A percentile compares a stretch with the other conserved stretches of the same genome.
phyloP scores from a whole-genome alignment of 2,113 vertebrate species.

The Hemibates koningsi region DNA sequence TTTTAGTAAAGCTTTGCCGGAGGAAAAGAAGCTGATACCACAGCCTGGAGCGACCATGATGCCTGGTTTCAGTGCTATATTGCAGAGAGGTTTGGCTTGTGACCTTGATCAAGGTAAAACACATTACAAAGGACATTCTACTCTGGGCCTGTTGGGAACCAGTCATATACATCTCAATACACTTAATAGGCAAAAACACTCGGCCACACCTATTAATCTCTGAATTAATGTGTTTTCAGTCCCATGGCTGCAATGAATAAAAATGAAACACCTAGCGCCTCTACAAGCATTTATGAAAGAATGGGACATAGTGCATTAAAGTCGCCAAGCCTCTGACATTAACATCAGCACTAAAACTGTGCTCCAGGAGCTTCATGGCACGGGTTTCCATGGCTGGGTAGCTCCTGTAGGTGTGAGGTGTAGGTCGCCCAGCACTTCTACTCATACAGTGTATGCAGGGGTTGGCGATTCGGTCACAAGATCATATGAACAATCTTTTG shows the following conservation, averaged over 20 bases:
- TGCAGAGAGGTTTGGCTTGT: background rate
- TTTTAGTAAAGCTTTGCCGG: background rate
- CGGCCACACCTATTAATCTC: background rate
- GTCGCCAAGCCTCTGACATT: fast-evolving
- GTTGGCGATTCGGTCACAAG: background rate
- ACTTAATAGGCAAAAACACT: background rate
- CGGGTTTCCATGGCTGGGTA: background rate
- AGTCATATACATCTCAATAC: background rate
- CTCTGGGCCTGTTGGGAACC: background rate
- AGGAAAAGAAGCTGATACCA: background rate
- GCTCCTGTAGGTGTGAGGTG: background rate
- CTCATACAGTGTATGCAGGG: background rate
- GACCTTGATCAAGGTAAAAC: background rate
- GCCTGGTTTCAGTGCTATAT: background rate
- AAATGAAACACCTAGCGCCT: background rate
- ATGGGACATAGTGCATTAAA: background rate
- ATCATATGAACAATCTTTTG: background rate
- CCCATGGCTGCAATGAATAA: background rate
- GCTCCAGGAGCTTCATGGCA: background rate
- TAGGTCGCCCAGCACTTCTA: background rate
- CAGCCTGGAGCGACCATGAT: background rate
- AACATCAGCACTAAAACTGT: background rate
- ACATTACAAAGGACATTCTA: background rate
- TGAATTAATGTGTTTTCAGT: background rate
- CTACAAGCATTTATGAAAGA: background rate